These are phyloP conservation scores for Muscicapa comitata DNA, from an alignment of 2,797 vertebrate genomes.

Conservation along the genomic window DNA sequence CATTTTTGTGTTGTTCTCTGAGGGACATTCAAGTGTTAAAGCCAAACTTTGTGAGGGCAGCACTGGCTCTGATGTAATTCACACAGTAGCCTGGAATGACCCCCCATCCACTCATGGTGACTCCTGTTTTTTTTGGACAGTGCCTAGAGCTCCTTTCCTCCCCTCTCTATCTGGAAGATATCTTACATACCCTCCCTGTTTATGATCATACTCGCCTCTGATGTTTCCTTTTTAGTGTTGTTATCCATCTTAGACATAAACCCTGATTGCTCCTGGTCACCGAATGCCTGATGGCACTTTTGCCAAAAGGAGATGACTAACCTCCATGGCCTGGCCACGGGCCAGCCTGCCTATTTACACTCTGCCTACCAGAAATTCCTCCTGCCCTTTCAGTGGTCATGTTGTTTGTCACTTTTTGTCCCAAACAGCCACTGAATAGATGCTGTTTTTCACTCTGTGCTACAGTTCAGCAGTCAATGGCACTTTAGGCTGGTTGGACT, in stretches of 20 bases:
- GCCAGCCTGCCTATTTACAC: not conserved
- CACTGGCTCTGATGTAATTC: not conserved
- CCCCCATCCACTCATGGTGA: constrained; percentile 6
- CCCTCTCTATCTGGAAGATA: not conserved
- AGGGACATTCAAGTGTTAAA: not conserved
- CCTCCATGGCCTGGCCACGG: not conserved
- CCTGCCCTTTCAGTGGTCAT: not conserved
- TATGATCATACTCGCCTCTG: constrained; percentile 22
- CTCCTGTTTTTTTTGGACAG: constrained; percentile 53
- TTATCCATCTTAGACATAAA: not conserved
- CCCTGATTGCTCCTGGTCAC: not conserved
- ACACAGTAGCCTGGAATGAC: constrained; percentile 32
- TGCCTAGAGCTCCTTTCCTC: not conserved
- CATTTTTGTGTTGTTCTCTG: not conserved
- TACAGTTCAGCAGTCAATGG: not conserved
- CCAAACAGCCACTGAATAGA: not conserved
- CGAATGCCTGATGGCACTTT: not conserved
- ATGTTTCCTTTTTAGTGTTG: not conserved
- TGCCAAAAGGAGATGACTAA: not conserved
- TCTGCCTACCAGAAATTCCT: constrained; percentile 43
- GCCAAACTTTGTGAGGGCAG: not conserved
- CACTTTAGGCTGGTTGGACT: not conserved
- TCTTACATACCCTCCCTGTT: constrained; percentile 25
- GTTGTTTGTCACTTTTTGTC: constrained; percentile 16
- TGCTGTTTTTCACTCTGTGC: not conserved